phyloP scores from a whole-genome alignment of 2,113 vertebrate genomes.

The Dasyornis broadbenti region DNA sequence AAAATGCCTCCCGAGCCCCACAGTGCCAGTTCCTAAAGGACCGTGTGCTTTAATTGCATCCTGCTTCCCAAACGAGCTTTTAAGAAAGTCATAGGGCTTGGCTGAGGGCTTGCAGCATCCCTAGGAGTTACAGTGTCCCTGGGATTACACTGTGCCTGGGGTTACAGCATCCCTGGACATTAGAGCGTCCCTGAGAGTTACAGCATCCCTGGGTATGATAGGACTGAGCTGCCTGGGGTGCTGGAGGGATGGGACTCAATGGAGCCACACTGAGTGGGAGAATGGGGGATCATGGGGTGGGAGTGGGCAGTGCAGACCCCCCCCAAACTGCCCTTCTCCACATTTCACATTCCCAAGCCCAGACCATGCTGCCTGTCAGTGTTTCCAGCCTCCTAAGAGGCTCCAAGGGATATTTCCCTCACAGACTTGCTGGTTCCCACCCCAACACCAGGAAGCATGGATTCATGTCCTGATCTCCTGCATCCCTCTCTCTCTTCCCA shows the following conservation, averaged over 20 bases:
- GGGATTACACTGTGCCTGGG: neutral
- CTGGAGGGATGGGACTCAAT: neutral
- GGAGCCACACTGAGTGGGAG: rapidly evolving
- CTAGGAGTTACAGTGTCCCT: neutral
- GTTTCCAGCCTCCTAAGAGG: neutral
- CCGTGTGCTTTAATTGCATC: neutral
- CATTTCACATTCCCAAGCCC: neutral
- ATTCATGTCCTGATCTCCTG: neutral
- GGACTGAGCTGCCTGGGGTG: neutral
- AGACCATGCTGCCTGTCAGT: rapidly evolving
- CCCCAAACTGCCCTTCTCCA: rapidly evolving
- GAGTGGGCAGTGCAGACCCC: neutral
- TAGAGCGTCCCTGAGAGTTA: neutral
- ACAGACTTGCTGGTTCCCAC: rapidly evolving
- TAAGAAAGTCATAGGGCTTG: neutral
- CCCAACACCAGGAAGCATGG: rapidly evolving
- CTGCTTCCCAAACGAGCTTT: neutral
- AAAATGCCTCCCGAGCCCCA: neutral
- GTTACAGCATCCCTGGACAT: neutral
- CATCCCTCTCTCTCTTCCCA: conserved; percentile 28
- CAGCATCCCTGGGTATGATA: neutral
- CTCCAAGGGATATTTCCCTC: neutral
- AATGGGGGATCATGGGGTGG: neutral
- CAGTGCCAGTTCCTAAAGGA: rapidly evolving
- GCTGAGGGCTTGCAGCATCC: neutral